Percentiles rank a stretch among this genome's conserved stretches.
Evolutionary conservation across 30 jellyfish, hydroid and myxozoan species (phyloP).

Genomic region (Aurelia coerulea): DNA sequence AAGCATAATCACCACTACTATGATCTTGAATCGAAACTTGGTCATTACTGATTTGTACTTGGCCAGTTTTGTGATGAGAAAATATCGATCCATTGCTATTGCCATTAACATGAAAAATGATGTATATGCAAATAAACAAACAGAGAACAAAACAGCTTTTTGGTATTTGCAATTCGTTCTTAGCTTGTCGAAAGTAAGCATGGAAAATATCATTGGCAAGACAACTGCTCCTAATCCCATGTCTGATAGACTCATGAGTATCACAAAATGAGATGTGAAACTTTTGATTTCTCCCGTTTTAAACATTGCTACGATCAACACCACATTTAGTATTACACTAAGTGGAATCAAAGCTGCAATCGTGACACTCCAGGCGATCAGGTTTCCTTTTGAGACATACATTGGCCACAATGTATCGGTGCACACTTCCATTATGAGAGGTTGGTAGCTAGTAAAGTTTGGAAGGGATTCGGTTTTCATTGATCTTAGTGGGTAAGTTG

Average conservation of each 20-base stretch:
- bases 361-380: slow-evolving; percentile 39
- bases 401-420: slow-evolving; percentile 60
- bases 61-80: slow-evolving; percentile 39
- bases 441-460: no score
- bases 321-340: slow-evolving; percentile 7
- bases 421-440: slow-evolving; percentile 20
- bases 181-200: slow-evolving; percentile 34
- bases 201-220: slow-evolving; percentile 39
- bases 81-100: slow-evolving; percentile 63
- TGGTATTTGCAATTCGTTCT: slow-evolving; percentile 41
- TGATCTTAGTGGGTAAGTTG: no score
- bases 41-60: slow-evolving; percentile 48
- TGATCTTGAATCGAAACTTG: slow-evolving; percentile 34
- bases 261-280: slow-evolving; percentile 52
- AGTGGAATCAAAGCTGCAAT: slow-evolving; percentile 45
- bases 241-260: slow-evolving; percentile 58
- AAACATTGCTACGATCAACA: slow-evolving; percentile 46
- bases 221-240: slow-evolving; percentile 50
- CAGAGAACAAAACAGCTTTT: slow-evolving; percentile 31
- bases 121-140: slow-evolving; percentile 43
- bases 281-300: slow-evolving; percentile 44
- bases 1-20: slow-evolving; percentile 13
- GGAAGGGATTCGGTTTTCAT: no score
- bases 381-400: slow-evolving; percentile 35
- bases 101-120: slow-evolving; percentile 64